Evolutionary conservation across 2,888 invertebrate species (phyloP).

Genomic region (Torymus auratus): DNA sequence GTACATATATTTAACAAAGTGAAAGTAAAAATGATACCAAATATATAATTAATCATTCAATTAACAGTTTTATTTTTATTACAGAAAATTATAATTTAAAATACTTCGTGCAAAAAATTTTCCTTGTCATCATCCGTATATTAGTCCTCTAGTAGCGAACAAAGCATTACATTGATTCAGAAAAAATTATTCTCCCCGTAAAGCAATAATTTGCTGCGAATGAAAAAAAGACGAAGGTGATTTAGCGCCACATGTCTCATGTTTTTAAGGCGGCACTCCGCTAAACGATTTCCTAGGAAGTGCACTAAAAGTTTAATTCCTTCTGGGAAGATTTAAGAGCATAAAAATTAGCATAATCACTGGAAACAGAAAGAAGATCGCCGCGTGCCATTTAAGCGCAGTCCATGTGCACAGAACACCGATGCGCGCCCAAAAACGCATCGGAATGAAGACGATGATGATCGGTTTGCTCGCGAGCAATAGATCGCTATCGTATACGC

Average conservation of each 20-base stretch:
- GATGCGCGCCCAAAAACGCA: constrained; percentile 9
- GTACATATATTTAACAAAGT: too few species aligned
- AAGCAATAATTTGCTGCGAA: background rate
- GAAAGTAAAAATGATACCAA: too few species aligned
- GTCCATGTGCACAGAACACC: background rate
- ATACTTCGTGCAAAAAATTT: too few species aligned
- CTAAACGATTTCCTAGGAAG: constrained; percentile 55
- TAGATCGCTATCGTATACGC: constrained; percentile 27
- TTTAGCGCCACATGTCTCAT: constrained; percentile 43
- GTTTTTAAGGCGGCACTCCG: constrained; percentile 20
- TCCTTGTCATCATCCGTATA: too few species aligned
- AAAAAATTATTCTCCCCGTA: too few species aligned
- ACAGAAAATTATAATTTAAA: too few species aligned
- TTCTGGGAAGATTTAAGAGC: constrained; percentile 58
- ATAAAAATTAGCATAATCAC: constrained; percentile 58
- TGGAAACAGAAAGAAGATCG: constrained; percentile 39
- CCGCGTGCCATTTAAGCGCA: constrained; percentile 23
- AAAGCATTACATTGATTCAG: too few species aligned
- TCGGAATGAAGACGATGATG: constrained; percentile 14
- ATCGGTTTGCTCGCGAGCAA: constrained; percentile 29
- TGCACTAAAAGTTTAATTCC: constrained; percentile 58
- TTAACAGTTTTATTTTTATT: too few species aligned
- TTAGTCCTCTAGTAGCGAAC: too few species aligned
- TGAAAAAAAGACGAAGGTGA: constrained; percentile 10
- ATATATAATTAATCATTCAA: too few species aligned